Conservation (phyloP, 1,140 invertebrate genomes). For the Luehdorfia chinensis region DNA sequence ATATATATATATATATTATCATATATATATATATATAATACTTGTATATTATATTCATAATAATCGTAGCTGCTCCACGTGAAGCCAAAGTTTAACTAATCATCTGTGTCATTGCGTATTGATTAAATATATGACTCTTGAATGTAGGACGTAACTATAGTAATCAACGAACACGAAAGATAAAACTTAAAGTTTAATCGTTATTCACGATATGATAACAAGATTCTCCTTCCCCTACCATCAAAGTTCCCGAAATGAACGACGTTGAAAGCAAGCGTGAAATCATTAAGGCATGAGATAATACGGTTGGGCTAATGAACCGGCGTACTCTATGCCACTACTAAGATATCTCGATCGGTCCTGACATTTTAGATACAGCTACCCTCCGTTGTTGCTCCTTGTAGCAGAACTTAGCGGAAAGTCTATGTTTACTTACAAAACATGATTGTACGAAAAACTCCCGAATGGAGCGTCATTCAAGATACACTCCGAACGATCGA, state of each 20-base stretch:
- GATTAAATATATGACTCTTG: conserved; percentile 54
- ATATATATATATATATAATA: no score
- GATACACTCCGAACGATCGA: no score
- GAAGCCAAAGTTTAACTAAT: conserved; percentile 55
- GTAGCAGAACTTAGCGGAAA: conserved; percentile 1
- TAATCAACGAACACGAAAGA: conserved; percentile 56
- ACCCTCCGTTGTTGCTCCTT: conserved; percentile 17
- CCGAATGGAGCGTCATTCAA: neutral
- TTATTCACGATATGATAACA: conserved; percentile 62
- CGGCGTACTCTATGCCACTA: conserved; percentile 30
- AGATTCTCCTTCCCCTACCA: conserved; percentile 36
- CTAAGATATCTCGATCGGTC: conserved; percentile 33
- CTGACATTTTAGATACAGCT: conserved; percentile 21
- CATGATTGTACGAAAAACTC: conserved; percentile 1
- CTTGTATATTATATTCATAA: no score
- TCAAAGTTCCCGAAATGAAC: conserved; percentile 58
- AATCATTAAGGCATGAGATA: conserved; percentile 64
- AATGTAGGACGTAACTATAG: conserved; percentile 48
- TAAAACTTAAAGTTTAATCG: conserved; percentile 63
- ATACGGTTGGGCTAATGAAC: conserved; percentile 61
- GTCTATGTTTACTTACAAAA: neutral
- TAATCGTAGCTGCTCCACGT: conserved; percentile 18
- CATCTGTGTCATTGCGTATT: conserved; percentile 50
- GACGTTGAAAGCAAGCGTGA: conserved; percentile 51
- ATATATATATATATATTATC: no score